Evolutionary conservation across 1,140 invertebrate species (phyloP).

Genomic region (Chymomyza costata): DNA sequence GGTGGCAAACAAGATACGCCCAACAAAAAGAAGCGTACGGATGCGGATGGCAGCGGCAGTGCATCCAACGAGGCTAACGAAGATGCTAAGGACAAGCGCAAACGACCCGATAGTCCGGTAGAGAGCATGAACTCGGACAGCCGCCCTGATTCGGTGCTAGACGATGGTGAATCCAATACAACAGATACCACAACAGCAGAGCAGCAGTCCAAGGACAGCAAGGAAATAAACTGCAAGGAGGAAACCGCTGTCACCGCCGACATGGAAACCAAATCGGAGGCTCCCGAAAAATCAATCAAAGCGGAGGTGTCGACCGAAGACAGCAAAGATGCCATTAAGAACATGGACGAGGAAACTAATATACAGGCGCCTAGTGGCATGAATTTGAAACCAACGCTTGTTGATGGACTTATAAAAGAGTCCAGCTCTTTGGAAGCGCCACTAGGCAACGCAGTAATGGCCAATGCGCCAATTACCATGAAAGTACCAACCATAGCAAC

Average conservation of each 20-base stretch:
- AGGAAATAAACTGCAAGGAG: slow-evolving; percentile 73
- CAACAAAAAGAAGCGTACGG: slow-evolving; percentile 84
- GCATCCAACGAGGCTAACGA: slow-evolving; percentile 81
- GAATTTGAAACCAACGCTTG: slow-evolving; percentile 20
- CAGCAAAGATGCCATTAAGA: slow-evolving; percentile 71
- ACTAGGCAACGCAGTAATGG: slow-evolving; percentile 10
- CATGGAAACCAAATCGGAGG: slow-evolving; percentile 49
- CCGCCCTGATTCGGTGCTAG: slow-evolving; percentile 83
- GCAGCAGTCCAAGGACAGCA: slow-evolving; percentile 78
- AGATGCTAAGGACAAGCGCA: slow-evolving; percentile 81
- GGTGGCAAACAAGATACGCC: slow-evolving; percentile 81
- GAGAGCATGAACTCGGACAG: slow-evolving; percentile 86
- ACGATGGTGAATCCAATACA: slow-evolving; percentile 81
- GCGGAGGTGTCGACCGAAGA: slow-evolving; percentile 48
- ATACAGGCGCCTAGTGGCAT: slow-evolving; percentile 59
- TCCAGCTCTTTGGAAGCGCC: slow-evolving; percentile 15
- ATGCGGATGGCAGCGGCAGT: slow-evolving; percentile 40
- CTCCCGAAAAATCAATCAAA: slow-evolving; percentile 54
- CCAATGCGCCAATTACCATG: slow-evolving; percentile 39
- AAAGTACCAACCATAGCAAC: slow-evolving; percentile 69
- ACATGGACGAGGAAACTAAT: slow-evolving; percentile 70
- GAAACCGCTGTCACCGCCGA: slow-evolving; percentile 50
- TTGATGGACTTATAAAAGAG: slow-evolving; percentile 35
- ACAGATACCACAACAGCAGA: slow-evolving; percentile 58
- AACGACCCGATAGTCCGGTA: slow-evolving; percentile 83